A percentile compares a stretch with the other conserved stretches of the same genome.
These are phyloP conservation scores for Philopedon plagiatum DNA, from an alignment of 2,888 invertebrate genomes.

Conservation along the genomic window DNA sequence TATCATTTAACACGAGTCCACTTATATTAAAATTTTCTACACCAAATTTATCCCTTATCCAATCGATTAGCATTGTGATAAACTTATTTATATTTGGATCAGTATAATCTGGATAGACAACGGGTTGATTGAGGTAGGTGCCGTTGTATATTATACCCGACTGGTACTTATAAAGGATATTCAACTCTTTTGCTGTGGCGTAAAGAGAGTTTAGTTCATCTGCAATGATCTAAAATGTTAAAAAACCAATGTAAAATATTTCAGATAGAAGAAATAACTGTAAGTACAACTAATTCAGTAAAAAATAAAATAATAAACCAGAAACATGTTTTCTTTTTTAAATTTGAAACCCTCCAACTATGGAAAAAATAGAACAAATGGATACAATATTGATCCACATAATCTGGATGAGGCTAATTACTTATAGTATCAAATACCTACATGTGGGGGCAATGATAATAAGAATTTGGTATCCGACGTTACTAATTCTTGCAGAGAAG, in stretches of 20 bases:
- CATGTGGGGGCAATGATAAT: conserved; percentile 64
- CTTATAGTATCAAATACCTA: conserved; percentile 52
- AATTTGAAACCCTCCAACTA: too few relatives aligned
- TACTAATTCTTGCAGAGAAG: conserved; percentile 36
- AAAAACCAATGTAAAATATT: neutral
- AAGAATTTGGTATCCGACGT: conserved; percentile 56
- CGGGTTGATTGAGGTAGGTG: conserved; percentile 58
- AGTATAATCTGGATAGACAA: conserved; percentile 65
- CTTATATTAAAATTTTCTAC: conserved; percentile 60
- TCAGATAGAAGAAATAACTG: too few relatives aligned
- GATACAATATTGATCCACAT: too few relatives aligned
- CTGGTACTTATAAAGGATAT: conserved; percentile 59
- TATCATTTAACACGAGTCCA: conserved; percentile 72
- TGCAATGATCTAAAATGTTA: conserved; percentile 46
- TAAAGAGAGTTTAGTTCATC: conserved; percentile 53
- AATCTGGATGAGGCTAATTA: neutral
- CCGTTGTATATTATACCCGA: conserved; percentile 56
- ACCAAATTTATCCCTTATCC: conserved; percentile 49
- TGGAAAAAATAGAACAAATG: too few relatives aligned
- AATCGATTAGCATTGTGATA: conserved; percentile 53
- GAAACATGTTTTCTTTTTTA: too few relatives aligned
- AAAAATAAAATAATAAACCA: too few relatives aligned
- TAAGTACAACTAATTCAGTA: too few relatives aligned
- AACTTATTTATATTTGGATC: conserved; percentile 55
- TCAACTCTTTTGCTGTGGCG: conserved; percentile 53